Percentiles rank a stretch among this genome's conserved stretches.
phyloP scores from a whole-genome alignment of 2,888 invertebrate species.

The Ptilodon capucinus region DNA sequence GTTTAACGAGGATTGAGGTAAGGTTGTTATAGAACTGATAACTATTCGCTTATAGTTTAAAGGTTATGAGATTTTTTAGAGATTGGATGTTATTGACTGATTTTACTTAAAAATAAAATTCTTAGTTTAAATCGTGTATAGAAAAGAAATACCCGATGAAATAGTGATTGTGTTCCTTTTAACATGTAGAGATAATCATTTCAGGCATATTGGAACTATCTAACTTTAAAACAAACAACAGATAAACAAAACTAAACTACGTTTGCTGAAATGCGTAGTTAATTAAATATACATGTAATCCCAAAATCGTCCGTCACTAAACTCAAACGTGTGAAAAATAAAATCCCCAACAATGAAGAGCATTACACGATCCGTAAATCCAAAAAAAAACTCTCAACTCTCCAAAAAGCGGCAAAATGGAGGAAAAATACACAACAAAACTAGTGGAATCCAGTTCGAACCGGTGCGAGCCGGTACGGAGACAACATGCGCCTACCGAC shows the following conservation, averaged over 20 bases:
- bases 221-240: no score
- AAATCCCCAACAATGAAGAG: slow-evolving; percentile 32
- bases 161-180: no score
- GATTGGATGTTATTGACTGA: no score
- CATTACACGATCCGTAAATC: slow-evolving; percentile 35
- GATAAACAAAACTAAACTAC: no score
- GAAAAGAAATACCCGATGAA: no score
- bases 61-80: no score
- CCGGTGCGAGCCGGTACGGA: slow-evolving; percentile 29
- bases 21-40: not conserved
- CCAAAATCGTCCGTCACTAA: not conserved
- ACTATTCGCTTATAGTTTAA: not conserved
- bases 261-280: no score
- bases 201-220: no score
- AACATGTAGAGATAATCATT: no score
- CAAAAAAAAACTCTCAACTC: slow-evolving; percentile 19
- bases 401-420: slow-evolving; percentile 7
- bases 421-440: slow-evolving; percentile 34
- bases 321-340: slow-evolving; percentile 9
- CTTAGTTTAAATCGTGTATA: no score
- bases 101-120: no score
- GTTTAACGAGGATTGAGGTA: not conserved
- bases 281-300: not conserved
- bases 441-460: slow-evolving; percentile 36
- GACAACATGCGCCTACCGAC: slow-evolving; percentile 46